Percentiles rank a stretch among this genome's conserved stretches.
Evolutionary conservation across 2,113 vertebrate species (phyloP).

Genomic region (Acrocephalus arundinaceus): DNA sequence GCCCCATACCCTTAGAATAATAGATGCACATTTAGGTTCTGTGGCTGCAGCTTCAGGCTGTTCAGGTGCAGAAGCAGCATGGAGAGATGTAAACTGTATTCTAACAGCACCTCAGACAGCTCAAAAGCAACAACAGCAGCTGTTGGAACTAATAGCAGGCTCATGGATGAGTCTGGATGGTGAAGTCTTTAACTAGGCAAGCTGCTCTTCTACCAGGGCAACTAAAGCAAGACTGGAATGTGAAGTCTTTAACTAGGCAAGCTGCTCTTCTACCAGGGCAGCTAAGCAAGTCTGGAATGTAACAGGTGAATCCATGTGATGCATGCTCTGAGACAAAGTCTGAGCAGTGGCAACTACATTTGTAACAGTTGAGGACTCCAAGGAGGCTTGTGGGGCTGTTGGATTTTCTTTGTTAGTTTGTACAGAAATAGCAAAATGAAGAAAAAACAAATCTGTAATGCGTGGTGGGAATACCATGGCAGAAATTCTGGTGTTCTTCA

Average conservation of each 20-base stretch:
- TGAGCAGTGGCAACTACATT: neutral
- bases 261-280: neutral
- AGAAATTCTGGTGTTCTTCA: neutral
- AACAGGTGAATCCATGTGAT: neutral
- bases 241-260: neutral
- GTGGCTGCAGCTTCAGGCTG: neutral
- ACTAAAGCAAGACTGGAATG: neutral
- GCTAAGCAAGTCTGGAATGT: neutral
- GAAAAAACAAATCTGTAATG: neutral
- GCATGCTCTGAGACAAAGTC: neutral
- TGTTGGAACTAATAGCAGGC: neutral
- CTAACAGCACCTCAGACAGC: neutral
- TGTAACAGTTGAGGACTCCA: neutral
- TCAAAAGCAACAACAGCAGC: neutral
- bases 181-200: neutral
- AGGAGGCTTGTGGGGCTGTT: neutral
- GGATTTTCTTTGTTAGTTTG: neutral
- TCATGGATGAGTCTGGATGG: neutral
- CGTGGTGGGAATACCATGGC: neutral
- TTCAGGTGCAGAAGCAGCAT: slow-evolving; percentile 23
- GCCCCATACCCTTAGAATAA: neutral
- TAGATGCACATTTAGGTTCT: neutral
- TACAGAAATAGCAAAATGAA: neutral
- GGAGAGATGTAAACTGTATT: neutral
- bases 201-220: neutral